These are phyloP conservation scores for Poeciliopsis gracilis DNA, from an alignment of 2,797 vertebrate species.

Conservation along the genomic window DNA sequence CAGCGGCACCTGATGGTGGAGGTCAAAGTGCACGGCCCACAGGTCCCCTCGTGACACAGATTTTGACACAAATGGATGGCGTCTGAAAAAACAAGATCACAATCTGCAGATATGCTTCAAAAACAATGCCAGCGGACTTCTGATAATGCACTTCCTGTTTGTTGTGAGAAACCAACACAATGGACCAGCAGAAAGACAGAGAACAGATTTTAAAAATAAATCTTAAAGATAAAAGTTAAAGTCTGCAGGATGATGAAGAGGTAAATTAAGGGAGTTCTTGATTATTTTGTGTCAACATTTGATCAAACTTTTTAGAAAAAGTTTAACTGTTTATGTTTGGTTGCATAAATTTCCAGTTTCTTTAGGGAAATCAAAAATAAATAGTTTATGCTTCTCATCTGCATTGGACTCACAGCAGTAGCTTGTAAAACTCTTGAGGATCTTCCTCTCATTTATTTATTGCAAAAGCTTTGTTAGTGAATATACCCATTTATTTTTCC, in stretches of 20 bases:
- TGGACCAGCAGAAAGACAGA: conserved; percentile 7
- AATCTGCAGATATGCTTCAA: not conserved
- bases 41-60: conserved; percentile 93
- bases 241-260: not conserved
- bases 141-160: conserved; percentile 25
- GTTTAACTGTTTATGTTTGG: not conserved
- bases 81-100: conserved; percentile 77
- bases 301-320: not conserved
- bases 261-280: not conserved
- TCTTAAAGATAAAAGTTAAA: not conserved
- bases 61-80: conserved; percentile 93
- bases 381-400: not conserved
- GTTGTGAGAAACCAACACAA: not conserved
- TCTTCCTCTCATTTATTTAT: not conserved
- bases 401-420: not conserved
- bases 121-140: not conserved
- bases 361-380: not conserved
- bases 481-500: not conserved
- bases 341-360: not conserved
- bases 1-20: conserved; percentile 93
- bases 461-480: not conserved
- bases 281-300: not conserved
- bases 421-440: not conserved
- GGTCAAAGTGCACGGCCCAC: conserved; percentile 91
- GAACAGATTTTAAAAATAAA: conserved; percentile 11